A percentile compares a stretch with the other conserved stretches of the same genome.
Evolutionary conservation across 2,888 invertebrate genomes (phyloP).

Genomic region (Bhutanitis thaidina): DNA sequence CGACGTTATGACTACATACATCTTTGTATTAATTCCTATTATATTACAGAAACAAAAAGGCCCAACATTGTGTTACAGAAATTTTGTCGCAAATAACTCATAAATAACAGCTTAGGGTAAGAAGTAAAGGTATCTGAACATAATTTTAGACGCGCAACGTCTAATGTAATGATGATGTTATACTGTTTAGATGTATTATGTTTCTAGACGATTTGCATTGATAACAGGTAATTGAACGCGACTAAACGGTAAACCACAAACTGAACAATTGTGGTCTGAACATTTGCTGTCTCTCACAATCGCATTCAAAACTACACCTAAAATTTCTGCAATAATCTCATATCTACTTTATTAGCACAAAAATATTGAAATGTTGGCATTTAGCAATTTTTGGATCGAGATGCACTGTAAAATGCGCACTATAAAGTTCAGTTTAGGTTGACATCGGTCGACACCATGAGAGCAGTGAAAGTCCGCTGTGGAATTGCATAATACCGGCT

Average conservation of each 20-base stretch:
- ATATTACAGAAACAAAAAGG: too few relatives aligned
- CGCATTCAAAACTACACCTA: background rate
- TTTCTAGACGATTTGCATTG: background rate
- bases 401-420: background rate
- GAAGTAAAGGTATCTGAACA: too few relatives aligned
- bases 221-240: background rate
- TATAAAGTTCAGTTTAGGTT: conserved; percentile 40
- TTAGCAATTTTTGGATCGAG: background rate
- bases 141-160: too few relatives aligned
- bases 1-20: too few relatives aligned
- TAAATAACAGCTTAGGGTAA: too few relatives aligned
- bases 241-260: background rate
- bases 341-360: conserved; percentile 5
- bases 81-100: too few relatives aligned
- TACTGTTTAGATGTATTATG: too few relatives aligned
- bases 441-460: conserved; percentile 23
- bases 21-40: too few relatives aligned
- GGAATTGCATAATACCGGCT: conserved; percentile 58
- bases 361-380: conserved; percentile 1
- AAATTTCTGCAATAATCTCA: background rate
- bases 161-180: too few relatives aligned
- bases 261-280: background rate
- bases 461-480: conserved; percentile 65
- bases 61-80: too few relatives aligned
- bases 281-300: too few relatives aligned